A percentile compares a stretch with the other conserved stretches of the same genome.
Conservation (phyloP, 23 tunicate genomes). For the Trididemnum miniatum region DNA sequence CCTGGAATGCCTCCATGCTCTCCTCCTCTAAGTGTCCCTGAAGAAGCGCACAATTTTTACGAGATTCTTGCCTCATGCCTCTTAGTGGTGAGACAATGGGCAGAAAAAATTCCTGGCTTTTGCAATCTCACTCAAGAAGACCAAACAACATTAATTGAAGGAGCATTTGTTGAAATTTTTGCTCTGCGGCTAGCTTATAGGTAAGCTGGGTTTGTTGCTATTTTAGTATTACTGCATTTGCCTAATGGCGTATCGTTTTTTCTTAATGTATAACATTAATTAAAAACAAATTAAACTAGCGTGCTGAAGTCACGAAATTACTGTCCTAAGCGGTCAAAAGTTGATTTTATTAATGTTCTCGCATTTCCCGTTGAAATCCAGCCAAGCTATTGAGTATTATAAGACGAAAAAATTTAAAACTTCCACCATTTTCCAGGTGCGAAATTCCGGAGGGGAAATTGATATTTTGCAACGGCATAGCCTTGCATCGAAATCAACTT, state of each 20-base stretch:
- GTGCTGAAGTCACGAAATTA: neutral
- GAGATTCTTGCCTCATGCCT: slow-evolving; percentile 67
- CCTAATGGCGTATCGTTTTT: neutral
- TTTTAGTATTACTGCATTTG: neutral
- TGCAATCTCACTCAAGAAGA: slow-evolving; percentile 75
- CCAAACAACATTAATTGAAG: slow-evolving; percentile 66
- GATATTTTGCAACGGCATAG: slow-evolving; percentile 94
- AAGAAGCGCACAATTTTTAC: slow-evolving; percentile 78
- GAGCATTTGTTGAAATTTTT: slow-evolving; percentile 88
- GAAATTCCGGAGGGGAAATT: slow-evolving; percentile 90
- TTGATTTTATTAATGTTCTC: neutral
- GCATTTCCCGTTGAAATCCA: neutral
- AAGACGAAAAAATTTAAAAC: too few species aligned
- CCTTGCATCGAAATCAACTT: slow-evolving; percentile 90
- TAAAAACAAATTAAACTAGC: neutral
- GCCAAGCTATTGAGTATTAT: neutral
- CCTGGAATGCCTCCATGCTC: slow-evolving; percentile 65
- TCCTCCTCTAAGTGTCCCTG: slow-evolving; percentile 52
- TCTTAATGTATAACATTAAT: neutral
- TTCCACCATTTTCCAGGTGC: slow-evolving; percentile 72
- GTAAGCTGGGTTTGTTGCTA: slow-evolving; percentile 46
- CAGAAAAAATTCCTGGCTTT: slow-evolving; percentile 95
- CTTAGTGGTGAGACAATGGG: slow-evolving; percentile 68
- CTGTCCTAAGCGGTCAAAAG: neutral
- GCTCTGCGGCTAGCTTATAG: slow-evolving; percentile 78